phyloP scores from a whole-genome alignment of 2,888 invertebrate genomes.

The Clusia tigrina region DNA sequence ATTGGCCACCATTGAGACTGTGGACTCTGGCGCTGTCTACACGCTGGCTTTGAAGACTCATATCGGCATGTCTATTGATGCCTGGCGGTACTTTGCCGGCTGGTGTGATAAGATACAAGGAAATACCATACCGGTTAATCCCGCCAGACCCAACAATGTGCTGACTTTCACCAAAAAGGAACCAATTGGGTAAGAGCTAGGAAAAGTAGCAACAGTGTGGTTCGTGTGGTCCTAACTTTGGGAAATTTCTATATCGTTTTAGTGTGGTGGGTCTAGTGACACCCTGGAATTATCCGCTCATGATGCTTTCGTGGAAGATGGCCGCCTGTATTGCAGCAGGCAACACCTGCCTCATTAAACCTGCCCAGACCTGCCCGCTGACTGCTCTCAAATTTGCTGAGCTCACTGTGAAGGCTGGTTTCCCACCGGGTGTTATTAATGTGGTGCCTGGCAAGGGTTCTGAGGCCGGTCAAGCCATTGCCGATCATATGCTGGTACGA shows the following conservation, averaged over 20 bases:
- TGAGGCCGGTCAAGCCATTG: conserved; percentile 84
- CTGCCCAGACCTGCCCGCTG: conserved; percentile 89
- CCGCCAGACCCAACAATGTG: conserved; percentile 91
- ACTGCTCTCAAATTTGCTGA: conserved; percentile 97
- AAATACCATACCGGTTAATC: conserved; percentile 87
- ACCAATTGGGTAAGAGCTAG: conserved; percentile 86
- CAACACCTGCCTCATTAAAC: conserved; percentile 95
- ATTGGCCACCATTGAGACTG: conserved; percentile 89
- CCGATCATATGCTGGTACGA: conserved; percentile 83
- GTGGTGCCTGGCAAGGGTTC: conserved; percentile 86
- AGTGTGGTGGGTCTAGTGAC: conserved; percentile 92
- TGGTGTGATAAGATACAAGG: conserved; percentile 98
- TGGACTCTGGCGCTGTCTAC: conserved; percentile 97
- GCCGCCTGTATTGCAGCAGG: conserved; percentile 96
- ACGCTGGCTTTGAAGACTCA: conserved; percentile 96
- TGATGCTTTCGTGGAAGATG: conserved; percentile 99
- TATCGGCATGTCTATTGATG: conserved; percentile 97
- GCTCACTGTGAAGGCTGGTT: conserved; percentile 86
- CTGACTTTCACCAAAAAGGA: conserved; percentile 88
- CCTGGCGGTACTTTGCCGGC: conserved; percentile 95
- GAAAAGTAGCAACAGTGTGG: no score
- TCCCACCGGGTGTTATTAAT: conserved; percentile 94
- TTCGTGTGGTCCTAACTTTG: no score
- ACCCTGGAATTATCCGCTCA: conserved; percentile 98
- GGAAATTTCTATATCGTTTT: conserved; percentile 37